Base-by-base conservation (phyloP, 2,113 vertebrate species). In the Chelonoidis abingdonii region DNA sequence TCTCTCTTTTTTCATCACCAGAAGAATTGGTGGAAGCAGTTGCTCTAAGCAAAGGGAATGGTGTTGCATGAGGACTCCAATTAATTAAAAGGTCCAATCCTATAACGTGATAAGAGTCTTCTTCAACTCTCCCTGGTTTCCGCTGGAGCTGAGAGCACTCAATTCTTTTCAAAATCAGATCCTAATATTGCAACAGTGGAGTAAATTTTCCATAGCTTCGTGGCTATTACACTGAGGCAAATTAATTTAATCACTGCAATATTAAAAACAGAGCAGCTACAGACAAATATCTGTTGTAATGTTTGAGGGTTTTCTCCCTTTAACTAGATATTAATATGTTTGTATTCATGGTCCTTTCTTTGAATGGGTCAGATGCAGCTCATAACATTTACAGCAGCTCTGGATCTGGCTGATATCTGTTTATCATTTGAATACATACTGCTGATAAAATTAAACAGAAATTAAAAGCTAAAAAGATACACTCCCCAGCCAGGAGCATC, bases 11-110 rank as follows among this genome's bases (percentile, higher is more conserved):
- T 89, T 86, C 90, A 88, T 95, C 75, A 82, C 93, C n/a, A 92
- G 80, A 88, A 90, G 84, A 96, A 90, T 89, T 84, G 49, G 87
- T 92, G 89, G 89, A 97, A 94, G 93, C 88, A 93, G 85, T 41
- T 92, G 31, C 41, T 91, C 59, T 83, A 83, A 93, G 59, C 84
- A 93, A 93, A 57, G 80, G 53, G 27, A 93, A 87, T 49, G 11
- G 80, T 89, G 25, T 78, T 87, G 81, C 47, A 50, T 14, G 88
- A 94, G 82, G 83, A 92, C 38, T 93, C 3, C 22, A 84, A n/a
- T 50, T 79, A 80, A 90, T 91, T 91, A 93, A 92, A 91, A 94
- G 53, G n/a, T 0, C 16, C 14, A 82, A 72, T 76, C 22, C 53
- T 27, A 86, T 35, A 76, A 49, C 17, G 29, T 62, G 52, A 56